Base-by-base conservation (phyloP, 1,140 invertebrate genomes). In the Drosophila murphyi region DNA sequence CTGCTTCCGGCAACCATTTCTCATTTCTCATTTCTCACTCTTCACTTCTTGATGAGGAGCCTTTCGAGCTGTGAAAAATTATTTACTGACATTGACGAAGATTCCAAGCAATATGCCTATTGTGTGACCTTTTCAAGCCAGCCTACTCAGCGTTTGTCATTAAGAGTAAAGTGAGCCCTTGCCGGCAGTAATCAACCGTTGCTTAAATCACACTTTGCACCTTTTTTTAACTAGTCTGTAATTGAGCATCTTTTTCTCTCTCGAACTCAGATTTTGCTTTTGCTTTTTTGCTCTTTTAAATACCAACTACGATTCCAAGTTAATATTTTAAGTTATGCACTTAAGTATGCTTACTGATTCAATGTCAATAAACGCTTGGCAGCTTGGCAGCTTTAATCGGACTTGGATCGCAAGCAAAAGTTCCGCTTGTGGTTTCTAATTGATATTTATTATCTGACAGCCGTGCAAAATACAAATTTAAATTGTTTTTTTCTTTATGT, bases 1-100 rank as follows among this genome's bases (percentile, higher is more conserved):
- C 7, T 34, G 59, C 8, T 37, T 50, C 48, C 48, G 67, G 31
- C 48, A 52, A n/a, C 50, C 60, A 62, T 51, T 62, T 62, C 60
- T 62, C 68, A 71, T 70, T 70, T 62, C 47, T 60, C 67, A 56
- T 12, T 47, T 4, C 32, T 51, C 10, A 3, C 41, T 43, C 29
- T 12, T 5, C n/a, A 28, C 45, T 50, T 34, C 7, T n/a, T 20
- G 43, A 7, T 37, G 3, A 6, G 35, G 20, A 20, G 20, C 20
- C 31, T n/a, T 45, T 8, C 34, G 28, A 48, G 51, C 68, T 20
- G 41, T 71, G 68, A 71, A 56, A 72, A 56, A 64, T 72, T 56
- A 57, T 72, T 43, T 50, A 50, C 69, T 72, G 69, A 72, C 69
- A 64, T 72, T 72, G 69, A 72, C 61, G 52, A 72, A 72, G 52